Percentiles rank a stretch among this genome's conserved stretches.
Conservation (phyloP, 2,888 invertebrate genomes). For the Minunthozetes semirufus region DNA sequence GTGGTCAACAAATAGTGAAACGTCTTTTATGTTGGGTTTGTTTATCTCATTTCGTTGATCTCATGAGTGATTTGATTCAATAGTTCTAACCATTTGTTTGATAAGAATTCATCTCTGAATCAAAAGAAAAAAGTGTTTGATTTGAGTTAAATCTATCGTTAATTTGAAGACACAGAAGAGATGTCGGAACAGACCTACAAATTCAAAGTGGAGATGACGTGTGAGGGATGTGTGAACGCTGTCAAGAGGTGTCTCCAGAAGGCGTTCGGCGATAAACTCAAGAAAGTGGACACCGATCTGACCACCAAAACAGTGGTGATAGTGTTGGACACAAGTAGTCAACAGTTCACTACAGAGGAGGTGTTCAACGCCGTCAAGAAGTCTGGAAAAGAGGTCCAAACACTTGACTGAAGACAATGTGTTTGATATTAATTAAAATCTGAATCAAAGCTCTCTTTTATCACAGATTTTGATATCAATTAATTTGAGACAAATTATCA, state of each 20-base stretch:
- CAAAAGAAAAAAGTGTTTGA: too few species aligned
- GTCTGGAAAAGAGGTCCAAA: slow-evolving; percentile 19
- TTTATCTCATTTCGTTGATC: too few species aligned
- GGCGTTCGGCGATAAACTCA: slow-evolving; percentile 29
- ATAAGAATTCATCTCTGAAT: too few species aligned
- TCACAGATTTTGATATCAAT: background rate
- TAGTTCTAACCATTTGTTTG: too few species aligned
- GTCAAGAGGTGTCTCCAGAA: slow-evolving; percentile 30
- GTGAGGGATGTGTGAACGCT: slow-evolving; percentile 31
- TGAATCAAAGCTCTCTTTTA: background rate
- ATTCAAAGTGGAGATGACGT: slow-evolving; percentile 34
- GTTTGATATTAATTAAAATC: background rate
- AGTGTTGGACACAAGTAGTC: background rate
- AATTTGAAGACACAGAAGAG: background rate
- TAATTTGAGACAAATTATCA: background rate
- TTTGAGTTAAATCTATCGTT: background rate
- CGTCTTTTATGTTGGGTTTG: too few species aligned
- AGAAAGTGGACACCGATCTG: slow-evolving; percentile 29
- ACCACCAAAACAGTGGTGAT: slow-evolving; percentile 22
- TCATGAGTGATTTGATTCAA: too few species aligned
- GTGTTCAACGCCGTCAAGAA: slow-evolving; percentile 31
- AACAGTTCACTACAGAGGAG: slow-evolving; percentile 27
- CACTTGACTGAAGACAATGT: background rate
- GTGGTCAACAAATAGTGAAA: too few species aligned
- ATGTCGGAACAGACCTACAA: slow-evolving; percentile 4